These are phyloP conservation scores for Danio tinwini DNA, from an alignment of 2,797 vertebrate genomes.

Conservation along the genomic window DNA sequence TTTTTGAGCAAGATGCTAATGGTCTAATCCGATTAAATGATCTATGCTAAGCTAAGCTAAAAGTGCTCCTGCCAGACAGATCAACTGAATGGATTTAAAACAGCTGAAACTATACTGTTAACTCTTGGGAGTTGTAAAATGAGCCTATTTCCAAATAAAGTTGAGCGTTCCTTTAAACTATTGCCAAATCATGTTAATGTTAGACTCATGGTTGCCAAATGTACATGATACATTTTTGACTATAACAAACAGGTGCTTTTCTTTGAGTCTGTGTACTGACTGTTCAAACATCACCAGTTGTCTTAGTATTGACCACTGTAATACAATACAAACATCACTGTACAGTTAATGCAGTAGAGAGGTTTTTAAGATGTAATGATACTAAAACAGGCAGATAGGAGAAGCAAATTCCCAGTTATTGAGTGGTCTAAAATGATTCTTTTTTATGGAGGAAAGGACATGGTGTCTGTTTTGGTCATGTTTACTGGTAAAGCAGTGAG, in stretches of 20 bases:
- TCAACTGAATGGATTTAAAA: too few species aligned
- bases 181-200: slow-evolving; percentile 5
- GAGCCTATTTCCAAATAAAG: too few species aligned
- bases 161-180: neutral
- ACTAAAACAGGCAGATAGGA: slow-evolving; percentile 2
- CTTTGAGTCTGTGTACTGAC: slow-evolving; percentile 25
- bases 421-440: slow-evolving; percentile 29
- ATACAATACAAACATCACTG: slow-evolving; percentile 11
- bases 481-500: slow-evolving; percentile 47
- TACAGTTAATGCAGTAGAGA: slow-evolving; percentile 13
- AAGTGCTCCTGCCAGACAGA: too few species aligned
- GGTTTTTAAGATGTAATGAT: slow-evolving; percentile 1
- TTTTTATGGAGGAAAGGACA: slow-evolving; percentile 9
- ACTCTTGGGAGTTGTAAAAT: too few species aligned
- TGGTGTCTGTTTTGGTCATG: slow-evolving; percentile 29
- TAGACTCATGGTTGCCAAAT: slow-evolving; percentile 14
- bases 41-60: too few species aligned
- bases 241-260: slow-evolving; percentile 43
- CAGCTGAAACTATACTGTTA: too few species aligned
- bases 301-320: slow-evolving; percentile 37
- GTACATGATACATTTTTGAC: slow-evolving; percentile 1
- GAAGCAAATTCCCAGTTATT: slow-evolving; percentile 30
- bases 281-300: slow-evolving; percentile 36
- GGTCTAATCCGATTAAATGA: too few species aligned
- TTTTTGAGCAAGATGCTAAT: too few species aligned